These are phyloP conservation scores for Triplophysa dalaica DNA, from an alignment of 2,113 vertebrate genomes.

Conservation along the genomic window DNA sequence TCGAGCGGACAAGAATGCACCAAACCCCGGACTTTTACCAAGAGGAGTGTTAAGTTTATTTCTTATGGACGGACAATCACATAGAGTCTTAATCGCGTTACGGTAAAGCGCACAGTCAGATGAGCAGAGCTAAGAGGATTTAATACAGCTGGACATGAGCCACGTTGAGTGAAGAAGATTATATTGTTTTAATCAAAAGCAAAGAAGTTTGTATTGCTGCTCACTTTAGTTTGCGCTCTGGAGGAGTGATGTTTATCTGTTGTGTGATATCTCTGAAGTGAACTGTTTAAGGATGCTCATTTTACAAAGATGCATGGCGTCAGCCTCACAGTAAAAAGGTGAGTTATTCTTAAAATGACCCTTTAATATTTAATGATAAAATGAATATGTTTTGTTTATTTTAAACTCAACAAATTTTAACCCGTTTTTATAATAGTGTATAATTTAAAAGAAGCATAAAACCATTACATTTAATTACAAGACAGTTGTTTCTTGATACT, in stretches of 20 bases:
- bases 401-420: too few species aligned
- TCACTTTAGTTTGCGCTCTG: constrained; percentile 28
- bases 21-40: neutral
- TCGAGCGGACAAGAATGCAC: constrained; percentile 3
- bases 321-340: constrained; percentile 11
- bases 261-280: neutral
- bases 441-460: too few species aligned
- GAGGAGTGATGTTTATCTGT: neutral
- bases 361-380: neutral
- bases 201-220: constrained; percentile 3
- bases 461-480: too few species aligned
- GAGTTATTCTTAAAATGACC: neutral
- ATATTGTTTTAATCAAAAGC: constrained; percentile 14
- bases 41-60: neutral
- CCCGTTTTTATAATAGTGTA: too few species aligned
- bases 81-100: constrained; percentile 3
- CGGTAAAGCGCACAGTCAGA: constrained; percentile 22
- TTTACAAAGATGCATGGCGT: neutral
- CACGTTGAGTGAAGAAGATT: constrained; percentile 35
- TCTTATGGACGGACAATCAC: constrained; percentile 18
- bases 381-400: too few species aligned
- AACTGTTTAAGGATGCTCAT: neutral
- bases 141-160: constrained; percentile 22
- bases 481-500: too few species aligned
- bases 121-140: constrained; percentile 39